Conservation (phyloP, 1,140 invertebrate genomes). For the fruit fly (Drosophila melanogaster) region DNA sequence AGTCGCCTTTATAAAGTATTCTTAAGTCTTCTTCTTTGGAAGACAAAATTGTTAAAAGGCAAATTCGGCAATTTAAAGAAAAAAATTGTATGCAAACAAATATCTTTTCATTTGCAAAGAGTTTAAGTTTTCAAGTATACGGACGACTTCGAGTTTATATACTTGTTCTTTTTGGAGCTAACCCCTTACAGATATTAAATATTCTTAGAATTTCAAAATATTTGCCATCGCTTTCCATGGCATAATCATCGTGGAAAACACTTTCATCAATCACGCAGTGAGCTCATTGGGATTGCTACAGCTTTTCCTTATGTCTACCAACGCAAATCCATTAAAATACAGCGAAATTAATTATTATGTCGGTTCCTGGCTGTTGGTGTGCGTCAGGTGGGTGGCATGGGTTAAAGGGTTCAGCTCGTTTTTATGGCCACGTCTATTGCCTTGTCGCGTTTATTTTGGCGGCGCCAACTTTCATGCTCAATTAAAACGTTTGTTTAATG, state of each 20-base stretch:
- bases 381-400: constrained; percentile 22
- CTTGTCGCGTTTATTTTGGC: constrained; percentile 54
- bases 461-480: constrained; percentile 84
- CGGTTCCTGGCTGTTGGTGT: constrained; percentile 17
- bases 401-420: constrained; percentile 27
- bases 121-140: too few species aligned
- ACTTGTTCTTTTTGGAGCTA: too few species aligned
- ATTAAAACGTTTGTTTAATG: constrained; percentile 84
- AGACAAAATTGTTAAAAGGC: too few species aligned
- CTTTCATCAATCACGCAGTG: constrained; percentile 58
- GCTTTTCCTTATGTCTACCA: constrained; percentile 57
- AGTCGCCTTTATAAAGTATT: background rate
- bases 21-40: too few species aligned
- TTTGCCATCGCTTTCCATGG: background rate
- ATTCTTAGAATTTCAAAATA: background rate
- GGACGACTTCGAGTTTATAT: too few species aligned
- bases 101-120: too few species aligned
- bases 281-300: constrained; percentile 38
- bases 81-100: too few species aligned
- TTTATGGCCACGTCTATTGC: constrained; percentile 60
- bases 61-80: too few species aligned
- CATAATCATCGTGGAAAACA: constrained; percentile 1
- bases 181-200: background rate
- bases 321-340: constrained; percentile 76
- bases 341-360: constrained; percentile 79